Percentiles rank a stretch among this genome's conserved stretches.
These are phyloP conservation scores for Eclectus roratus DNA, from an alignment of 2,113 vertebrate species.

Conservation along the genomic window DNA sequence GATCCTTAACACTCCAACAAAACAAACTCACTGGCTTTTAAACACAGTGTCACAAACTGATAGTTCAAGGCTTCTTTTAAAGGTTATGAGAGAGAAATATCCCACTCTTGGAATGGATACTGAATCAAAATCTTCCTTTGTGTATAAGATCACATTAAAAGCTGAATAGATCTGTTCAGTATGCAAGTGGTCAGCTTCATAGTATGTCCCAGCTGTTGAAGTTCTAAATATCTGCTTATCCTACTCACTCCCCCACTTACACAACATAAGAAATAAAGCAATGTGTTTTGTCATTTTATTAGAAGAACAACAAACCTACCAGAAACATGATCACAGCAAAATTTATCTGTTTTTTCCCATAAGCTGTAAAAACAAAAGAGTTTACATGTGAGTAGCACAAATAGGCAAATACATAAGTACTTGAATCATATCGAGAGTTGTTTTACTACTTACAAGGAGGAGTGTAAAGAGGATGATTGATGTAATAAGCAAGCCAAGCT, in stretches of 20 bases:
- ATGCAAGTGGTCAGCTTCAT: neutral
- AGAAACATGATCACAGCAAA: slow-evolving; percentile 80
- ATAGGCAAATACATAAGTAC: neutral
- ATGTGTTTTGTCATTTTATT: neutral
- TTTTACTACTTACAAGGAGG: slow-evolving; percentile 82
- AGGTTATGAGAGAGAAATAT: neutral
- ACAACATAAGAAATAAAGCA: neutral
- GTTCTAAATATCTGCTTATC: neutral
- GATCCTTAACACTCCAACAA: neutral
- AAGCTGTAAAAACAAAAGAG: slow-evolving; percentile 75
- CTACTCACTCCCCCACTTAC: neutral
- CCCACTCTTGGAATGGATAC: neutral
- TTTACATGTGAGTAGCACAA: neutral
- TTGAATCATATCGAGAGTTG: neutral
- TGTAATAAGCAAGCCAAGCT: slow-evolving; percentile 89
- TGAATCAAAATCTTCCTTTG: neutral
- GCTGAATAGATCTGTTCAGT: neutral
- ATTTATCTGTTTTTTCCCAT: slow-evolving; percentile 82
- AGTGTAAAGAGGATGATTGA: slow-evolving; percentile 91
- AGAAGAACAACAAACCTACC: slow-evolving; percentile 74
- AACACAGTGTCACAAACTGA: neutral
- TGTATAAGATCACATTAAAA: neutral
- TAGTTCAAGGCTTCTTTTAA: neutral
- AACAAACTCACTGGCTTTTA: neutral
- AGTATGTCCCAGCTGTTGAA: neutral